phyloP scores from a whole-genome alignment of 2,888 invertebrate genomes.

The Luffia ferchaultella region DNA sequence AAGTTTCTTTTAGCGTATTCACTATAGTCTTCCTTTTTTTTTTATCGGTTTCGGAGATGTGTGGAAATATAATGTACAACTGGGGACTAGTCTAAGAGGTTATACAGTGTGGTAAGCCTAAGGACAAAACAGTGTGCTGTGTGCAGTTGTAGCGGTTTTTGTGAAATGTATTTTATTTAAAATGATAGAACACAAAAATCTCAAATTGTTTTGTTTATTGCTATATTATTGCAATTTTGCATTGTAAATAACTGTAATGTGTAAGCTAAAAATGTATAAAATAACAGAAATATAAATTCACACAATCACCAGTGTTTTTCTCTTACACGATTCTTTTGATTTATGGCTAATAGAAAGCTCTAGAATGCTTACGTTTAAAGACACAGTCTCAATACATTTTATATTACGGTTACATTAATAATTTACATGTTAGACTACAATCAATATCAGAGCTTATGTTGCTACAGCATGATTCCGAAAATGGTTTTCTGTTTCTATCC shows the following conservation, averaged over 20 bases:
- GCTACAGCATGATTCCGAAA: too few relatives aligned
- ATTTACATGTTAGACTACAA: too few relatives aligned
- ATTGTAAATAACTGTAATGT: conserved; percentile 53
- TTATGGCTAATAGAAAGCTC: too few relatives aligned
- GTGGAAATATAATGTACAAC: conserved; percentile 22
- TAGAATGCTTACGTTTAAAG: too few relatives aligned
- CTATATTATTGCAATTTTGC: conserved; percentile 41
- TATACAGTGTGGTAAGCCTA: conserved; percentile 17
- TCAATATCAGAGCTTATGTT: too few relatives aligned
- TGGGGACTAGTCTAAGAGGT: conserved; percentile 30
- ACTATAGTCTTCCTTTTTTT: conserved; percentile 41
- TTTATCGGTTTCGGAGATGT: conserved; percentile 14
- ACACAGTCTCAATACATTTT: too few relatives aligned
- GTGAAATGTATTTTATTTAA: neutral
- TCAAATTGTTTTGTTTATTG: conserved; percentile 56
- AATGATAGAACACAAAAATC: conserved; percentile 22
- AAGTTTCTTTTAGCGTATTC: conserved; percentile 5
- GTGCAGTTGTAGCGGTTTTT: conserved; percentile 1
- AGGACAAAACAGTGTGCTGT: conserved; percentile 32
- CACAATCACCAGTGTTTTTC: conserved; percentile 23
- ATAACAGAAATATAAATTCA: conserved; percentile 60
- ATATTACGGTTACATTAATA: too few relatives aligned
- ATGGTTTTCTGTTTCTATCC: too few relatives aligned
- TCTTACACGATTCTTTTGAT: too few relatives aligned
- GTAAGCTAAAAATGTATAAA: conserved; percentile 49